Evolutionary conservation across 2,888 invertebrate genomes (phyloP), one percentile per base, ranked within the genome.

Genomic region (Eupelmus urozonus): DNA sequence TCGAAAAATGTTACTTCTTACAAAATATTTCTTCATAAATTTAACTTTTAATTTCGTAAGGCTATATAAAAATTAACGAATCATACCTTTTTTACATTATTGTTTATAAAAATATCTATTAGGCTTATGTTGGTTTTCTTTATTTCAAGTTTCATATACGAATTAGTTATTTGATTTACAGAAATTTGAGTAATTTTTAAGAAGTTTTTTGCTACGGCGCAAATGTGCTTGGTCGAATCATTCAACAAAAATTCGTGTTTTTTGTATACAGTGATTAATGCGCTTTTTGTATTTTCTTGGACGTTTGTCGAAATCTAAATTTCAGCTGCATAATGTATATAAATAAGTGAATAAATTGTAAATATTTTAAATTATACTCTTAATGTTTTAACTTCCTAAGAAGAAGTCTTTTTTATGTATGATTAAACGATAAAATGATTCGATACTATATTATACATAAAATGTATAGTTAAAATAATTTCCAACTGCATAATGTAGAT

Each of bases 341-440:
- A 69, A 65, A 59, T 23, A 67, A 62, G 18, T 75, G 13, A 67
- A 72, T 75, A 49, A 66, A 79, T 18, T 79, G 76, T 79, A 79
- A 79, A 79, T 79, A 79, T 57, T 70, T 51, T 29, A 25, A 65
- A 72, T 23, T 49, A 51, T 75, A 59, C 25, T 60, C 51, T 63
- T 57, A 78, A 29, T 74, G 53, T 60, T 70, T 70, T 1, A 51
- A 55, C 63, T 69, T 57, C 63, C 20, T 49, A 0, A 42, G 20
- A 3, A 9, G 45, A 66, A 66, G 57, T 74, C 16, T 16, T 67
- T 78, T 78, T 53, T 72, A 72, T 67, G 60, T 72, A 77, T 34
- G 34, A 67, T 49, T 34, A 34, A 34, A n/a, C n/a, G n/a, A n/a
- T n/a, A n/a, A n/a, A n/a, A n/a, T n/a, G n/a, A n/a, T n/a, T n/a